Conservation (phyloP, 2,113 vertebrate genomes). For the Sinocyclocheilus maitianheensis region DNA sequence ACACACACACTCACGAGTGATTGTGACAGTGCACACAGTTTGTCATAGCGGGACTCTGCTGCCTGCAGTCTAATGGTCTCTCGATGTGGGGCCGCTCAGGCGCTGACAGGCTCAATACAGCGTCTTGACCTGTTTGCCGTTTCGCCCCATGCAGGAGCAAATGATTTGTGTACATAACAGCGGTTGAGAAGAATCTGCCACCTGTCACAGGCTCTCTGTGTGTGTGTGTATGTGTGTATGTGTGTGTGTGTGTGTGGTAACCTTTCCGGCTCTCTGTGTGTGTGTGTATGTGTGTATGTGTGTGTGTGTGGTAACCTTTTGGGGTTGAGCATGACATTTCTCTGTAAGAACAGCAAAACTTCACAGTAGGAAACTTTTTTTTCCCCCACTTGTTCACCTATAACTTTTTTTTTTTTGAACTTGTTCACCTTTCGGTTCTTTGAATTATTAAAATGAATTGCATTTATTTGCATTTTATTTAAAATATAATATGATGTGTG, state of each 20-base stretch:
- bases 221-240: neutral
- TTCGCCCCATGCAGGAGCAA: constrained; percentile 29
- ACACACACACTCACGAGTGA: neutral
- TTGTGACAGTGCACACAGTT: neutral
- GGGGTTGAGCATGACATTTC: neutral
- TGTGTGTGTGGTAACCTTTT: neutral
- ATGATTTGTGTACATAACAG: constrained; percentile 53
- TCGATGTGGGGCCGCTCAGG: neutral
- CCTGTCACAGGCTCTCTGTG: constrained; percentile 16
- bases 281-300: neutral
- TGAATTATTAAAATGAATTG: neutral
- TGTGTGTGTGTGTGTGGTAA: no score
- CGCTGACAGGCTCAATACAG: constrained; percentile 44
- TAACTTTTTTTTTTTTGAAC: neutral
- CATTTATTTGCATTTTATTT: neutral
- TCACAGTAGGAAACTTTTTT: neutral
- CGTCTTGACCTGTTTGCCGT: constrained; percentile 28
- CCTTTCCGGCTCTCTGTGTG: neutral
- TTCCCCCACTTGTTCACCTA: neutral
- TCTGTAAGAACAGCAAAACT: neutral
- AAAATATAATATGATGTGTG: neutral
- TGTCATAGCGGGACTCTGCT: neutral
- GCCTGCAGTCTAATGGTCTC: constrained; percentile 4
- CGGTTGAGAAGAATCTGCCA: constrained; percentile 40
- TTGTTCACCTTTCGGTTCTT: neutral